Evolutionary conservation across 2,113 vertebrate genomes (phyloP), one percentile per base, ranked within the genome.

Genomic region (Prinia subflava): DNA sequence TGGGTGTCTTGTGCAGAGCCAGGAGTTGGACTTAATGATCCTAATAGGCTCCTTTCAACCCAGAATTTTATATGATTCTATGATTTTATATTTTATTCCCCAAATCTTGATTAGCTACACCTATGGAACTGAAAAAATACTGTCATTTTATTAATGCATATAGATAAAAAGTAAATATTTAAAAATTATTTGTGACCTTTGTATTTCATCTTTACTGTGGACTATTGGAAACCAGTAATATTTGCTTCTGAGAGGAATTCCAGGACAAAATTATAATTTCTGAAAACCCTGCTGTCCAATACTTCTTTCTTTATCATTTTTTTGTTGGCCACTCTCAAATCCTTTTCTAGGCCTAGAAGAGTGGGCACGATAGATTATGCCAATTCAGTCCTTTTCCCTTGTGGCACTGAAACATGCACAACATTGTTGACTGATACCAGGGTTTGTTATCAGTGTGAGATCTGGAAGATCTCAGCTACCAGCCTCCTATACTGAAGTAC

Each of bases 311-410:
- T 42, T 88, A 90, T 94, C 57, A 28, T 28, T 91, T 21, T 46
- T 60, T 95, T 94, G 90, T 81, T 95, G 75, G 44, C n/a, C 89
- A 95, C 47, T 27, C 84, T 92, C 44, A 77, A 59, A 91, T 64
- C 13, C 52, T 91, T 62, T 91, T 63, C 65, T 55, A 67, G 17
- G n/a, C 20, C 75, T 90, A 62, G 50, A 31, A 64, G 33, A 81
- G 23, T 23, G 17, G 37, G 31, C 11, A 82, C 31, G 71, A 74
- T 2, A 86, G 44, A 25, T 47, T 62, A 71, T 59, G 73, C 57
- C 53, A 88, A 49, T 41, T 89, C 73, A 37, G 42, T 89, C 62
- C 46, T 49, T 91, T 95, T 82, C 56, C 47, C 44, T 88, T 31
- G 41, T 20, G 39, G 39, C 17, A 74, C 11, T 64, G 47, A 86